phyloP scores from a whole-genome alignment of 2,797 vertebrate species.

The Alfaro cultratus region DNA sequence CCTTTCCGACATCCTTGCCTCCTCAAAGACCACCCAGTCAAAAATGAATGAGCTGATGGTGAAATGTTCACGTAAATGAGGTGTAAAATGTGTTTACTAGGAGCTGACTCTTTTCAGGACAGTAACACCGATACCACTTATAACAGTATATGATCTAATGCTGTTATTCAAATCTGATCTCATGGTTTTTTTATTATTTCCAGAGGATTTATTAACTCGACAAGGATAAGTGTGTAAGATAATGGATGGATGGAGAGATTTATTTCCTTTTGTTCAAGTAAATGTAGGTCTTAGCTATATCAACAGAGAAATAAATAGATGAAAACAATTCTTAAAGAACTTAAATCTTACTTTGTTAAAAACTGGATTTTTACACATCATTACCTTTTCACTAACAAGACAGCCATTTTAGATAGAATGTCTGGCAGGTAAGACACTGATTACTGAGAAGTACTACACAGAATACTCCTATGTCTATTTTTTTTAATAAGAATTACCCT shows the following conservation, averaged over 20 bases:
- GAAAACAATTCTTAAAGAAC: neutral
- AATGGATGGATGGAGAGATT: neutral
- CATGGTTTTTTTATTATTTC: neutral
- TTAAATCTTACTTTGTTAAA: neutral
- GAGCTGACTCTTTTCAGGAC: neutral
- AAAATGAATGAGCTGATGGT: constrained; percentile 3
- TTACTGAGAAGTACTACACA: neutral
- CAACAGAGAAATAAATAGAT: neutral
- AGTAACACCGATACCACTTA: neutral
- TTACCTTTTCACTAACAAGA: neutral
- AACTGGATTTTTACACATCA: neutral
- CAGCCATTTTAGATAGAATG: neutral
- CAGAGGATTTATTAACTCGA: neutral
- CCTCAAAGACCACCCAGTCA: constrained; percentile 18
- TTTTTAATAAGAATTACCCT: neutral
- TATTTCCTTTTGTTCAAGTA: neutral
- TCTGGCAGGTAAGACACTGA: neutral
- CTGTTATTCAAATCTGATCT: neutral
- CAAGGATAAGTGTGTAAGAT: too few relatives aligned
- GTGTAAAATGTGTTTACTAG: constrained; percentile 10
- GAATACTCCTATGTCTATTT: neutral
- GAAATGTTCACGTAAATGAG: neutral
- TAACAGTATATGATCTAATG: neutral
- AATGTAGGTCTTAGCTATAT: neutral
- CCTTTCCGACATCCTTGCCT: constrained; percentile 31